Conservation (phyloP, 2,888 invertebrate genomes). For the Cancer borealis region DNA sequence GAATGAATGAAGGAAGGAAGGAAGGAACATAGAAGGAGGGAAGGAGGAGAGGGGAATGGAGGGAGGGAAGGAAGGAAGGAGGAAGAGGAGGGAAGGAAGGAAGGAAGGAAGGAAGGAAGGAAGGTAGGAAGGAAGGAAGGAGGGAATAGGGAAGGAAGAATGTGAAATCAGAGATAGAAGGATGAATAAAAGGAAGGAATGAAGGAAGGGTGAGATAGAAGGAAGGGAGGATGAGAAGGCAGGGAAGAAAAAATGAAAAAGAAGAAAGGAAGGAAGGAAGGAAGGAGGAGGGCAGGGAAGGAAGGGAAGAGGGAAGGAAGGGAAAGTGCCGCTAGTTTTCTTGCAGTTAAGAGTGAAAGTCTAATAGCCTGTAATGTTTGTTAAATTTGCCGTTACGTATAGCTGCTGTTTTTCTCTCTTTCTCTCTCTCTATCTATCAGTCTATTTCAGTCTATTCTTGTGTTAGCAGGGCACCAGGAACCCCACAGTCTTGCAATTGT, state of each 20-base stretch:
- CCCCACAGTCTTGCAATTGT: too few species aligned
- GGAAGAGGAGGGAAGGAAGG: background rate
- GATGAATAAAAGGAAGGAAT: background rate
- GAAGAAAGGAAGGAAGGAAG: too few species aligned
- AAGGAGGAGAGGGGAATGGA: background rate
- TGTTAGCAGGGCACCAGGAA: too few species aligned
- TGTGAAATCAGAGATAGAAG: background rate
- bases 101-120: background rate
- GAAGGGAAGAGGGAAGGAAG: background rate
- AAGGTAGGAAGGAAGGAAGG: background rate
- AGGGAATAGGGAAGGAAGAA: background rate
- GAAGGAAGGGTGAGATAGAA: background rate
- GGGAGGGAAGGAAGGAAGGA: background rate
- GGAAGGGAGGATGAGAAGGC: too few species aligned
- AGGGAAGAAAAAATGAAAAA: too few species aligned
- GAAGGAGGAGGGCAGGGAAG: too few species aligned
- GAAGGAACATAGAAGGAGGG: background rate
- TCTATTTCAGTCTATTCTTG: background rate
- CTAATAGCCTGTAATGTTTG: background rate
- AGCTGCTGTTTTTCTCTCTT: background rate
- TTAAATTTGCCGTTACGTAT: background rate
- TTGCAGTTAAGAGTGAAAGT: constrained; percentile 10
- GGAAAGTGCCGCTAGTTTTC: background rate
- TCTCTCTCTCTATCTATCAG: background rate
- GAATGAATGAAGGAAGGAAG: too few species aligned